Evolutionary conservation across 2,888 invertebrate species (phyloP), one percentile per base, ranked within the genome.

Genomic region (Lithophane socia): DNA sequence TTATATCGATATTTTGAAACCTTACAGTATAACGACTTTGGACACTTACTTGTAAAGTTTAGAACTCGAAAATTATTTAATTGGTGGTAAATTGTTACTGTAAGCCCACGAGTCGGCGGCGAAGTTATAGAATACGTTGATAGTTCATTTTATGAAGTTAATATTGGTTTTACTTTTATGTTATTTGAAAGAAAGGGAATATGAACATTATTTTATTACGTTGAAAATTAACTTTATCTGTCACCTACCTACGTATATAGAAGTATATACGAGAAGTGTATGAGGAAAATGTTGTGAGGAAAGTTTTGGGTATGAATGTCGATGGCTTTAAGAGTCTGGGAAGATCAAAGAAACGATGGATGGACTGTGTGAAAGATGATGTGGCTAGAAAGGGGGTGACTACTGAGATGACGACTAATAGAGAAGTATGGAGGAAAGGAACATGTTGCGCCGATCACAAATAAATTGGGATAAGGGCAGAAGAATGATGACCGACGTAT

Each of bases 11-110:
- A 64, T 73, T 80, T 70, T 65, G 60, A 71, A 61, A 67, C 83
- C 66, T 42, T 75, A 79, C 47, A 64, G 42, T 80, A 63, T 80
- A 76, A 80, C 42, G 68, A 88, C 68, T 82, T 78, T 63, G 64
- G 75, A 74, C 65, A 60, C 60, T 83, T 69, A 76, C 61, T 81
- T 69, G 47, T 68, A 60, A 79, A 87, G 79, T 86, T 79, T 67
- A 54, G 52, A 77, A 80, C 77, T 80, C 72, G 65, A 64, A 73
- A 85, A 86, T 80, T 86, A 86, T 88, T 75, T 87, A 84, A 82
- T 80, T 82, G 82, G 54, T 68, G 49, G 60, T 70, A 82, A 85
- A 84, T 83, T 79, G 73, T 78, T 73, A 78, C 79, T 86, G 69
- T 77, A 77, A 77, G 73, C 70, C 70, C 56, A 76, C 21, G n/a